These are phyloP conservation scores for Choloepus hoffmanni DNA, from an alignment of 2,113 vertebrate genomes.

Conservation along the genomic window DNA sequence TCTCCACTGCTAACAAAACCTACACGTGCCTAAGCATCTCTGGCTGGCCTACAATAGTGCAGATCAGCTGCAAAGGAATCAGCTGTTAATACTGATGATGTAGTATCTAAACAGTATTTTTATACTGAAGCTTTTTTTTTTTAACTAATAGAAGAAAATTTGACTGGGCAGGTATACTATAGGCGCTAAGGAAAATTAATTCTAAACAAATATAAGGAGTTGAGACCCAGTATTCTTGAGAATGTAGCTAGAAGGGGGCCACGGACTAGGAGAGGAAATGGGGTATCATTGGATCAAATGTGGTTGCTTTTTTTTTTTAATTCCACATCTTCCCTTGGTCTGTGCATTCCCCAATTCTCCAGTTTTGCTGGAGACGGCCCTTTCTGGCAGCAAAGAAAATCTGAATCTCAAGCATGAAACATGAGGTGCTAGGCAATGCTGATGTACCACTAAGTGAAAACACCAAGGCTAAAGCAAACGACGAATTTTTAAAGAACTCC, in stretches of 20 bases:
- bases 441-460: constrained; percentile 46
- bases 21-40: no score
- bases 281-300: background rate
- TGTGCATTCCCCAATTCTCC: background rate
- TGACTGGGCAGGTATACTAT: background rate
- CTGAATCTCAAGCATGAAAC: constrained; percentile 66
- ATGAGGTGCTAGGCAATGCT: constrained; percentile 70
- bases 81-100: background rate
- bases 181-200: background rate
- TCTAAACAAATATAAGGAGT: background rate
- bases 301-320: background rate
- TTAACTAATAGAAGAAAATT: background rate
- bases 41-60: background rate
- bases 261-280: background rate
- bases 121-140: background rate
- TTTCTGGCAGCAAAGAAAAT: constrained; percentile 53
- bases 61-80: background rate
- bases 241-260: background rate
- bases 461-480: constrained; percentile 58
- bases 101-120: background rate
- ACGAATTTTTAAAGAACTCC: constrained; percentile 38
- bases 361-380: background rate
- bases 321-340: background rate
- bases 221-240: background rate
- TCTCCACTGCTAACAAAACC: background rate